phyloP scores from a whole-genome alignment of 2,113 vertebrate species.

The Craseonycteris thonglongyai region DNA sequence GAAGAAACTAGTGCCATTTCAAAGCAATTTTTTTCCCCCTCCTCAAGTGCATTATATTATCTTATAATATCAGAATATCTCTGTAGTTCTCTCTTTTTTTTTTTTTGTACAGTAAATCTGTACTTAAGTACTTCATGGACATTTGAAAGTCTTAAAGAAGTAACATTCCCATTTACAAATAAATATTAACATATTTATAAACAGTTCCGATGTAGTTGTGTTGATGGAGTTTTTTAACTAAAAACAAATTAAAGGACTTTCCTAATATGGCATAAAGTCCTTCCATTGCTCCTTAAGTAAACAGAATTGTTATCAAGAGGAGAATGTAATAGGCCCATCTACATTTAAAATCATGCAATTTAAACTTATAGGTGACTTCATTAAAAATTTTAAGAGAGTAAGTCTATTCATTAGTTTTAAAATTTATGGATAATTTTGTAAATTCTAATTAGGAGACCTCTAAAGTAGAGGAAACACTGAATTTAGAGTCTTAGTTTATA shows the following conservation, averaged over 20 bases:
- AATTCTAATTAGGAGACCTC: not conserved
- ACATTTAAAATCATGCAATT: not conserved
- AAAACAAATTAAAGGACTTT: constrained; percentile 21
- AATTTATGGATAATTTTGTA: not conserved
- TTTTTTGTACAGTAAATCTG: not conserved
- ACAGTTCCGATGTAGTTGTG: constrained; percentile 8
- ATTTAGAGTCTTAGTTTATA: not conserved
- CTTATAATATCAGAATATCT: constrained; percentile 31
- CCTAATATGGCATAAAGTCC: not conserved
- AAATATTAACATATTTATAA: constrained; percentile 18
- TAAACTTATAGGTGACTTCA: not conserved
- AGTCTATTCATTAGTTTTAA: not conserved
- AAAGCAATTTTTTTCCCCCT: not conserved
- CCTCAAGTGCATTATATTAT: constrained; percentile 32
- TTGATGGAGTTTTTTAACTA: not conserved
- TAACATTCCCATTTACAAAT: not conserved
- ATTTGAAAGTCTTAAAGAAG: not conserved
- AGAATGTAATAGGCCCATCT: too few species aligned
- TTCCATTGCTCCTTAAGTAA: not conserved
- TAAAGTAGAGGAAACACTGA: not conserved
- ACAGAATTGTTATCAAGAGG: constrained; percentile 24
- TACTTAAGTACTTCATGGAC: not conserved
- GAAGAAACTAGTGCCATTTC: not conserved
- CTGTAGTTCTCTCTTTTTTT: not conserved
- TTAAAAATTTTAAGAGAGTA: not conserved